phyloP scores from a whole-genome alignment of 1,140 invertebrate genomes.

The Magallana ariakensis region DNA sequence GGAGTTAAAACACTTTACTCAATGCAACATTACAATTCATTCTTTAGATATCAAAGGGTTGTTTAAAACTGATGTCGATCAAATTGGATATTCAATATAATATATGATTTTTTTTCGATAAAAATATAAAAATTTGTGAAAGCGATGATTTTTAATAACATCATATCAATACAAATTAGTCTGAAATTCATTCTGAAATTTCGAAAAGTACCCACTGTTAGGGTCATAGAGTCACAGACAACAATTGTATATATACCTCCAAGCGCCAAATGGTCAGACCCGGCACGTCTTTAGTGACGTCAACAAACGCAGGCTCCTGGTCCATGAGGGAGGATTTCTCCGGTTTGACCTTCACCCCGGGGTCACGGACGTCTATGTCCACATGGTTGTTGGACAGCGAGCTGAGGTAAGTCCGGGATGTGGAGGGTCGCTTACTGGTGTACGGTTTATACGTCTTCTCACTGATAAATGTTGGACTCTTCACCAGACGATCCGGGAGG shows the following conservation, averaged over 20 bases:
- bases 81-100: too few species aligned
- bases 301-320: constrained; percentile 50
- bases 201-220: too few species aligned
- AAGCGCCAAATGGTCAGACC: constrained; percentile 48
- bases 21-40: too few species aligned
- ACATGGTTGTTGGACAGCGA: constrained; percentile 37
- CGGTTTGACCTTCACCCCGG: not conserved
- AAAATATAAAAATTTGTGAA: too few species aligned
- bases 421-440: constrained; percentile 48
- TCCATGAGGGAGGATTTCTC: not conserved
- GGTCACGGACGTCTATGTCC: constrained; percentile 5
- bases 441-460: constrained; percentile 52
- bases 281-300: constrained; percentile 38
- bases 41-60: too few species aligned
- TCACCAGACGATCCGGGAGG: constrained; percentile 13
- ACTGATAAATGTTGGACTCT: constrained; percentile 52
- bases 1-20: too few species aligned
- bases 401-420: constrained; percentile 44
- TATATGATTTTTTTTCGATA: too few species aligned
- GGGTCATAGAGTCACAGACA: not conserved
- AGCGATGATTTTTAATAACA: too few species aligned
- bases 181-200: too few species aligned
- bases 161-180: too few species aligned
- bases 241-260: constrained; percentile 33
- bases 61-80: too few species aligned